phyloP scores from a whole-genome alignment of 2,888 invertebrate species.

The Hydroisotoma schaefferi region DNA sequence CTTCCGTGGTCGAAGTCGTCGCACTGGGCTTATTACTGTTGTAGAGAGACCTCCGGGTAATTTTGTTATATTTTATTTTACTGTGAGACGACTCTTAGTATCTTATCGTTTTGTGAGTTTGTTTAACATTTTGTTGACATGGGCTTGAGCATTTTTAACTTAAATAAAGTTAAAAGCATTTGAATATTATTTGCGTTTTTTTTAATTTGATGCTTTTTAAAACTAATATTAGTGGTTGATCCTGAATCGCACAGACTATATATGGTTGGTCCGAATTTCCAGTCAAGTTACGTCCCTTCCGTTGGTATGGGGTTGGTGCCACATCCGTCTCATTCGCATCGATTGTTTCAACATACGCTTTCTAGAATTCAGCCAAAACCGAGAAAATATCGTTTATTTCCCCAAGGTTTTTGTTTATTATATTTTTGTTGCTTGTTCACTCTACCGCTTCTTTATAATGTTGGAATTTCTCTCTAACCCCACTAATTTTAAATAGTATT shows the following conservation, averaged over 20 bases:
- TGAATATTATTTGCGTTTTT: constrained; percentile 14
- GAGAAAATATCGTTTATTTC: constrained; percentile 45
- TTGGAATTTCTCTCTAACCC: too few species aligned
- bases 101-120: neutral
- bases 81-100: neutral
- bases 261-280: constrained; percentile 44
- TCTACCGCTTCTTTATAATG: too few species aligned
- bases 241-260: constrained; percentile 44
- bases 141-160: constrained; percentile 23
- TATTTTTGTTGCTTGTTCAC: too few species aligned
- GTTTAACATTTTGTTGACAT: neutral
- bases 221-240: constrained; percentile 45
- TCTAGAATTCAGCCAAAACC: constrained; percentile 48
- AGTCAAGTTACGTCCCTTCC: constrained; percentile 36
- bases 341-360: constrained; percentile 46
- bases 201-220: constrained; percentile 34
- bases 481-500: too few species aligned
- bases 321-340: constrained; percentile 41
- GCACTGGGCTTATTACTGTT: constrained; percentile 76
- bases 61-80: constrained; percentile 10
- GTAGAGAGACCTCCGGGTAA: constrained; percentile 83
- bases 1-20: constrained; percentile 53
- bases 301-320: constrained; percentile 40
- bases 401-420: constrained; percentile 42
- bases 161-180: neutral